Evolutionary conservation across 2,888 invertebrate species (phyloP), one percentile per base, ranked within the genome.

Genomic region (Clanis bilineata): DNA sequence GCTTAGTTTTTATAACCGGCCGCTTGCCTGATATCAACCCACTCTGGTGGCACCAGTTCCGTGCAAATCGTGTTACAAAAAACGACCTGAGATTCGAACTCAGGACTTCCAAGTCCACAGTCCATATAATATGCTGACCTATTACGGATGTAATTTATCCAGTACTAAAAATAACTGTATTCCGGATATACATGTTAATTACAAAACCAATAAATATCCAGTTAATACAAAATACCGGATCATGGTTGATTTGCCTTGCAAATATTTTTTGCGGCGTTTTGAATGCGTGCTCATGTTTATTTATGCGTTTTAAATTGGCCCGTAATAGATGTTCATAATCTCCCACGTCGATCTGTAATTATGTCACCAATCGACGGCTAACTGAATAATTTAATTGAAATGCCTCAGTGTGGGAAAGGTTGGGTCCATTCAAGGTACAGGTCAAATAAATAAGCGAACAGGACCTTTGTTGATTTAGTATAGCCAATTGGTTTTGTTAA

Each of bases 271-370:
- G 32, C 28, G 23, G 54, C 18, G 21, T 36, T 54, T 32, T 44
- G n/a, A 57, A 59, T 21, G 22, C 59, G 21, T 59, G 55, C 43
- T 51, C 23, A 59, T 55, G 55, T 59, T 32, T 59, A 59, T 59
- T 59, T 59, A 59, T 59, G 23, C 2, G 15, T 55, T 59, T 43
- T 44, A 59, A 59, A 41, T 57, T 57, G 56, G 43, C 56, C 32
- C 9, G 32, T 54, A 54, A 59, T 54, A 59, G 39, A 54, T 54
- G 56, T 18, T 18, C 12, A 6, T 51, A 47, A 59, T 54, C 54
- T 39, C 28, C 15, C 22, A 41, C 25, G 25, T 59, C 41, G 41
- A 54, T 54, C 43, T 21, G 25, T 54, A 59, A 55, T 59, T 39
- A 55, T 55, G 43, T 43, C 28, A 51, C 28, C 43, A 28, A 43